Percentiles rank a stretch among this genome's conserved stretches.
Evolutionary conservation across 2,888 invertebrate species (phyloP).

Genomic region (Drosophila pegasa): DNA sequence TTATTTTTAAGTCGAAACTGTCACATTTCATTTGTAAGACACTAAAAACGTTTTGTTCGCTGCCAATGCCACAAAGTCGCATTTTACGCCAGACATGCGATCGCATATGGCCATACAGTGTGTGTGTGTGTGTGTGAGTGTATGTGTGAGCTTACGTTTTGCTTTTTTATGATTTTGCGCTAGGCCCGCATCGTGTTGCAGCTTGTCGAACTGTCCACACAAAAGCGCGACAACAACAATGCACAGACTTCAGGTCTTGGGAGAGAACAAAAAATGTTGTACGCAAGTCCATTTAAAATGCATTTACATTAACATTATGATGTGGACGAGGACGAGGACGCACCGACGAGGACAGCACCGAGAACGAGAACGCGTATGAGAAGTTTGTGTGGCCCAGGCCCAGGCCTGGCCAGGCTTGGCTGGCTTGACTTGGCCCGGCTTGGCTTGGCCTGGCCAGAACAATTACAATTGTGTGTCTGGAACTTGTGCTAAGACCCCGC

Average conservation of each 20-base stretch:
- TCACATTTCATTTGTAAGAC: conserved; percentile 78
- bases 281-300: conserved; percentile 83
- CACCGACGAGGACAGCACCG: conserved; percentile 7
- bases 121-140: conserved; percentile 4
- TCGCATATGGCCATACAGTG: conserved; percentile 52
- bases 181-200: conserved; percentile 81
- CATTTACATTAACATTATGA: conserved; percentile 84
- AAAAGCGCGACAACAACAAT: conserved; percentile 70
- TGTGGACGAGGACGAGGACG: conserved; percentile 64
- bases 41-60: conserved; percentile 77
- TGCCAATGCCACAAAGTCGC: conserved; percentile 56
- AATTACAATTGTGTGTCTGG: conserved; percentile 59
- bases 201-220: conserved; percentile 81
- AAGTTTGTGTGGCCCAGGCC: conserved; percentile 54
- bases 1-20: conserved; percentile 75
- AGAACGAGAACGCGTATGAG: conserved; percentile 25
- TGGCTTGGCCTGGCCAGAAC: conserved; percentile 37
- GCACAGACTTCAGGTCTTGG: conserved; percentile 22
- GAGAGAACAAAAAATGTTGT: conserved; percentile 70
- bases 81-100: conserved; percentile 61
- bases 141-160: conserved; percentile 31
- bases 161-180: conserved; percentile 67
- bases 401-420: conserved; percentile 9
- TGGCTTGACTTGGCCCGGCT: conserved; percentile 1
- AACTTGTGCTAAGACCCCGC: conserved; percentile 20